Evolutionary conservation across 2,888 invertebrate species (phyloP), one percentile per base, ranked within the genome.

Genomic region (Sinhomidia bicolor): DNA sequence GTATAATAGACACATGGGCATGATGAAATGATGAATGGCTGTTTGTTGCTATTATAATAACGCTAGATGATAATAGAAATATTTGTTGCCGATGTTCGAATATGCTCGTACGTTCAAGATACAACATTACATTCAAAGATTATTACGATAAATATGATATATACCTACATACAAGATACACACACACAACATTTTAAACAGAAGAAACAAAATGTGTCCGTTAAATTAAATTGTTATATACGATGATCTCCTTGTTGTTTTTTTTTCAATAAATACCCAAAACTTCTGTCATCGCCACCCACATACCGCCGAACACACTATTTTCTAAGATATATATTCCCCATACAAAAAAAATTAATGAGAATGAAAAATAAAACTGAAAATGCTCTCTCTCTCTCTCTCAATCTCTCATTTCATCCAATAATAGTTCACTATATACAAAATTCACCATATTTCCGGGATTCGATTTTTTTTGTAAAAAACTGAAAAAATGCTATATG

Each of bases 181-280:
- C 4, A 36, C 65, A 65, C 65, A 68, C 68, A 68, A 68, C 41
- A 20, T 14, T 32, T 12, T 41, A 41, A 29, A 65, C 14, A 60
- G 60, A 60, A 65, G 10, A 68, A 68, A 41, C 0, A 41, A 65
- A 32, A 65, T 32, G 32, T 68, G 41, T 68, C 68, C 68, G 12
- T 36, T 68, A 60, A 23, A 20, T 10, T 10, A 17, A 41, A 68
- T 68, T 68, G 68, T 36, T 68, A n/a, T n/a, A n/a, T n/a, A 68
- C 41, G 26, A 68, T 68, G 68, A 68, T 68, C 68, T 68, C 68
- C 68, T 68, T 68, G 41, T 17, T 65, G 65, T 20, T 68, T 68
- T 12, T 32, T 60, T 68, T 17, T 36, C 68, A 65, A 65, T n/a
- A 65, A 65, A 65, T n/a, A 65, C 36, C 36, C 20, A 41, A 68